A percentile compares a stretch with the other conserved stretches of the same genome.
Evolutionary conservation across 2,888 invertebrate genomes (phyloP).

Genomic region (Glaucopsyche alexis): DNA sequence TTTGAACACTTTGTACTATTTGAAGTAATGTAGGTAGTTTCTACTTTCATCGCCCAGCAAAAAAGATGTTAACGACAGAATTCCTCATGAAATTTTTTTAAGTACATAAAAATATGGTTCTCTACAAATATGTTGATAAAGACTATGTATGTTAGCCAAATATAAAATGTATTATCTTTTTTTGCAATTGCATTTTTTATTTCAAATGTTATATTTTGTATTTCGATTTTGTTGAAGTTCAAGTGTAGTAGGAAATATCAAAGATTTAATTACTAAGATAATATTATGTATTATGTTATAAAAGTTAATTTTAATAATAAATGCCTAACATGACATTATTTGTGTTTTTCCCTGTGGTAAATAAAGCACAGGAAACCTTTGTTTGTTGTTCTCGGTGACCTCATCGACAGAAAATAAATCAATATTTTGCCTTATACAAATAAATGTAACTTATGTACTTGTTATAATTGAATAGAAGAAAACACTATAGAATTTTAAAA

Average conservation of each 20-base stretch:
- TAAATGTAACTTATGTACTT: too few relatives aligned
- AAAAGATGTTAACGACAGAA: too few relatives aligned
- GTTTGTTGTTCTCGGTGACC: background rate
- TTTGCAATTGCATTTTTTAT: constrained; percentile 21
- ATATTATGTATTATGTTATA: constrained; percentile 6
- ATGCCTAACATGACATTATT: constrained; percentile 20
- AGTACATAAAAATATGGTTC: too few relatives aligned
- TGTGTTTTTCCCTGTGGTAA: background rate
- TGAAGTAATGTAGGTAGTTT: background rate
- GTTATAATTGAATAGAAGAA: background rate
- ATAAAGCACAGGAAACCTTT: background rate
- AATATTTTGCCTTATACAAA: too few relatives aligned
- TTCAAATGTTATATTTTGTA: constrained; percentile 27
- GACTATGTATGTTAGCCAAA: background rate
- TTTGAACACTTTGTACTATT: background rate
- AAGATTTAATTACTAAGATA: constrained; percentile 14
- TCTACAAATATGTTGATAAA: background rate
- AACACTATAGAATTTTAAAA: constrained; percentile 54
- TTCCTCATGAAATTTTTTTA: too few relatives aligned
- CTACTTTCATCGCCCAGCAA: too few relatives aligned
- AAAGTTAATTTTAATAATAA: constrained; percentile 28
- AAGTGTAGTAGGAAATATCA: constrained; percentile 19
- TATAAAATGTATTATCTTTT: background rate
- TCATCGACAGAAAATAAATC: background rate
- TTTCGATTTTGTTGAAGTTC: constrained; percentile 21